Base-by-base conservation (phyloP, 2,888 invertebrate species). In the Drosophila prolongata region DNA sequence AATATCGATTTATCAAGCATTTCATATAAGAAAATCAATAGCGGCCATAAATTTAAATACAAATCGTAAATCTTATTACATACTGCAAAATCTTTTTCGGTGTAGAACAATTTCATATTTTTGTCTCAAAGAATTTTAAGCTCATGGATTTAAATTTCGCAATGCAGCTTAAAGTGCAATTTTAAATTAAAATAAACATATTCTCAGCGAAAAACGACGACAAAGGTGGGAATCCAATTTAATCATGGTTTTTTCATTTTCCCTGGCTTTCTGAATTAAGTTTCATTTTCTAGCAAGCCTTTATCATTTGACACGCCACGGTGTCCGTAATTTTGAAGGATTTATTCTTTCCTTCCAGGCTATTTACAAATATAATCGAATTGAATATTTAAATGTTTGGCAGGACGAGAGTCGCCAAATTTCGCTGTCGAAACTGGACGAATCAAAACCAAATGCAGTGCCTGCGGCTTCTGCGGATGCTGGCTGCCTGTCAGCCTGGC, bases 141-240 rank as follows among this genome's bases (percentile, higher is more conserved):
- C 16, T 10, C 4, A 6, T 24, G 24, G 24, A 24, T 24, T 24
- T 24, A 4, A 3, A 24, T 24, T 24, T 24, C 24, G 24, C 24
- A 24, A 24, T 24, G 24, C 24, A 24, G 24, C 24, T 4, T 24
- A 24, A 9, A 53, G 0, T 13, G 38, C 13, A 16, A n/a, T 59
- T 42, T 34, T 11, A 55, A 42, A 30, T 55, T 19, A 14, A 24
- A 56, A 59, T 14, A 24, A 42, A 59, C 34, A 6, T 5, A 34
- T 35, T 42, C 34, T 13, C 11, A 19, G 43, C 30, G 19, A 16
- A 49, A 56, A 54, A 11, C 14, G 44, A 54, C 38, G 55, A 67
- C 60, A 57, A 73, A 80, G 78, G 74, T 66, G 77, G 81, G 80
- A 80, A 82, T 71, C 75, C 71, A 73, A 82, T 85, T 85, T 78